Evolutionary conservation across 2,113 vertebrate species (phyloP), one percentile per base, ranked within the genome.

Genomic region (Chaetorhynchus papuensis): DNA sequence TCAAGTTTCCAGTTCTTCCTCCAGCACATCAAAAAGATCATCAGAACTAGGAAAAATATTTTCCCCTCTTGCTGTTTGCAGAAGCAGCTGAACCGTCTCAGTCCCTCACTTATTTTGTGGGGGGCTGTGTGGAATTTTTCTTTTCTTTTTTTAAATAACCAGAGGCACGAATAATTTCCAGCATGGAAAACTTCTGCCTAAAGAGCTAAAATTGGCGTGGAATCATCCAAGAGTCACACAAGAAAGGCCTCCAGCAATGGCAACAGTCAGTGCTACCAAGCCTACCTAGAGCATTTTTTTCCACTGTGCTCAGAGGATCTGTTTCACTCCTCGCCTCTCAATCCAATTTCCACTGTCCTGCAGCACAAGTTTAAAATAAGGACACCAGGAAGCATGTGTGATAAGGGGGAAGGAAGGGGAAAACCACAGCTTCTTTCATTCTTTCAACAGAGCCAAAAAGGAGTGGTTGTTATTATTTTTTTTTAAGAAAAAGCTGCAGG

Each of bases 181-280:
- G 92, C 60, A 95, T 2, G 94, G 94, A 97, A 96, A 92, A 92
- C 30, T 75, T 88, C 94, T 94, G 93, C 95, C 94, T 94, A 28
- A 96, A 96, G 93, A 93, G 86, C 96, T 95, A 96, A 97, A 96
- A 93, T 26, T 96, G 95, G 94, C 93, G 71, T 5, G 28, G 72
- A 95, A 81, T 92, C 91, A 91, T 81, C 56, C 83, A 83, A 52
- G 39, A 92, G 76, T 94, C 89, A 96, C 81, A 87, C 54, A 86
- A 81, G 64, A 66, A 87, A 89, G 76, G 89, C 95, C 96, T 97
- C 94, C 91, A 96, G 91, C 94, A 90, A 90, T 2, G 64, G 79
- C 90, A 90, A 37, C 68, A 93, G 49, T 33, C 87, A 94, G 39
- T 56, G 70, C 89, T 79, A 95, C 87, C 93, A 54, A 77, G 18